Evolutionary conservation across 2,888 invertebrate species (phyloP).

Genomic region (Drosophila helvetica): DNA sequence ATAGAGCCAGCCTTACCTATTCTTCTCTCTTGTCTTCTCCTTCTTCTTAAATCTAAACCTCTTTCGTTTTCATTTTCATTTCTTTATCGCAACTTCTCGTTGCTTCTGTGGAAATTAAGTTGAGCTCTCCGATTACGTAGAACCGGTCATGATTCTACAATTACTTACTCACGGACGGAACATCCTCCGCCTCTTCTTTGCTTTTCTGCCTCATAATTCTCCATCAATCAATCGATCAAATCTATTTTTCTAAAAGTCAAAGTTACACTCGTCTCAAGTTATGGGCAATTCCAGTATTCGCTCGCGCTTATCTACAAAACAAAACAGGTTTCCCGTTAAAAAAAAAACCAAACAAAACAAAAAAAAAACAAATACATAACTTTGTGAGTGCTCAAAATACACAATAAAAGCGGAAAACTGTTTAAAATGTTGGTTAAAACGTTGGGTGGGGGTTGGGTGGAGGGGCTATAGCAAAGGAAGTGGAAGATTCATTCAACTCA

Average conservation of each 20-base stretch:
- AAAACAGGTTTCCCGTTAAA: conserved; percentile 23
- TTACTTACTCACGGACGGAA: conserved; percentile 24
- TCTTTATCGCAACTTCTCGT: background rate
- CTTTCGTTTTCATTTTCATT: background rate
- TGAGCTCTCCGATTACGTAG: background rate
- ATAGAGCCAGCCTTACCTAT: background rate
- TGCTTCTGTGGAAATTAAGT: background rate
- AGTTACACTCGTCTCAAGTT: conserved; percentile 29
- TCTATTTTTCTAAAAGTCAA: conserved; percentile 23
- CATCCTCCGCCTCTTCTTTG: conserved; percentile 14
- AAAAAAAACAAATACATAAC: background rate
- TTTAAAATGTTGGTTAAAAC: background rate
- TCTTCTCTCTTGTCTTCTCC: background rate
- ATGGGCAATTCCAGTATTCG: conserved; percentile 26
- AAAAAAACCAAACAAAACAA: background rate
- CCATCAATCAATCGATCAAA: conserved; percentile 36
- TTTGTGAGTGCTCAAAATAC: conserved; percentile 14
- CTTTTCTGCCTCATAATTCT: conserved; percentile 27
- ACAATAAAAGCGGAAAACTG: conserved; percentile 5
- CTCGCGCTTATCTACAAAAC: conserved; percentile 9
- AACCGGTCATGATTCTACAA: conserved; percentile 10
- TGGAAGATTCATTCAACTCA: background rate
- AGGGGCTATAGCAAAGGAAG: background rate
- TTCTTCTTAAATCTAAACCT: background rate
- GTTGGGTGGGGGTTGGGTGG: too few relatives aligned